Base-by-base conservation (phyloP, 2,113 vertebrate species). In the Mus musculus region DNA sequence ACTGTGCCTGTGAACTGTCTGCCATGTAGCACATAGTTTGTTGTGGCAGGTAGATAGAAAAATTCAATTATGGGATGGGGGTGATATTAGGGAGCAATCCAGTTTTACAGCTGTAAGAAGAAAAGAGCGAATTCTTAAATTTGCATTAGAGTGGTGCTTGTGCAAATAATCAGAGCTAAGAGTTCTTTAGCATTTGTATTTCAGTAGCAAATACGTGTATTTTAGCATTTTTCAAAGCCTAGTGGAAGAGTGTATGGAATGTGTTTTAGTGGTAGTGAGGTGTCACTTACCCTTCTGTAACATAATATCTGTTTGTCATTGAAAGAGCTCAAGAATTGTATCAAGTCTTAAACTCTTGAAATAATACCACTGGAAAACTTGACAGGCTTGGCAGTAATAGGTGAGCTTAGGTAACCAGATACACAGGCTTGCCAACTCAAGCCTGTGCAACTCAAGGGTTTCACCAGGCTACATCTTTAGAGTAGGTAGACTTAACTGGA, bases 271-370 rank as follows among this genome's bases (percentile, higher is more conserved):
- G 87, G 90, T 81, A 54, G 61, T 88, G 39, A 49, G 49, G 93
- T 93, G 71, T 97, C 85, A 91, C 85, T 65, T 97, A 95, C 93
- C 49, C 16, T 97, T 96, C 93, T 94, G 90, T 81, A 97, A 82
- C 76, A 95, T 69, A 85, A 30, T 84, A 84, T 30, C 80, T 97
- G 93, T 95, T 75, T 81, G 30, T 94, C 78, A 76, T 24, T 61
- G 86, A 94, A 97, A 91, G 88, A 95, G 76, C 56, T 93, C 67
- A 75, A 97, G 85, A 95, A 91, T 92, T 96, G 69, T 96, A 91
- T 95, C 73, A 88, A 88, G 54, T 95, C 90, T 90, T 97, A 72
- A 95, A 84, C 65, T 96, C 75, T 92, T 89, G 95, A 82, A 97
- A 93, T 92, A 89, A 90, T 56, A 97, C 93, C 69, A 59, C 9